Conservation (phyloP, 2,113 vertebrate genomes). For the Melanocharis versteri region DNA sequence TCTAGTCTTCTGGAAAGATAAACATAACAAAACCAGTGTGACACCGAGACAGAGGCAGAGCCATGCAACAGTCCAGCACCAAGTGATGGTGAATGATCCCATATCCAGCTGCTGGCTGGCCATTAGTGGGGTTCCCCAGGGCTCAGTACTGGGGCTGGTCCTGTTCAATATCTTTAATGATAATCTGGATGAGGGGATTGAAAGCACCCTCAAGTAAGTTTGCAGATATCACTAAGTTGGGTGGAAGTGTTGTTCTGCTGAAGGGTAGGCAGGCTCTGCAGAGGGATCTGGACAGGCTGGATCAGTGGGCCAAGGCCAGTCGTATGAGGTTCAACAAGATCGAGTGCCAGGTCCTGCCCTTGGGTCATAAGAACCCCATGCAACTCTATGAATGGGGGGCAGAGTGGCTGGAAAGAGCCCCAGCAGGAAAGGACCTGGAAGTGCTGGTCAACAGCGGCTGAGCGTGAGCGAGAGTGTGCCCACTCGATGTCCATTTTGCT, state of each 20-base stretch:
- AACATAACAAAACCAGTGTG: not conserved
- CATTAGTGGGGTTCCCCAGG: not conserved
- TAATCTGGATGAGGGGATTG: not conserved
- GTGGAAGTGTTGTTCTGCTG: not conserved
- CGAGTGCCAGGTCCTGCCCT: not conserved
- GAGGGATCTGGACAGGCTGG: not conserved
- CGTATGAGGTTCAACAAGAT: not conserved
- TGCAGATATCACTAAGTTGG: accelerated
- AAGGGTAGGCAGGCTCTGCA: not conserved
- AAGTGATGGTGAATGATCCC: not conserved
- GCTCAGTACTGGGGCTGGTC: not conserved
- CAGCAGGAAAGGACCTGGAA: not conserved
- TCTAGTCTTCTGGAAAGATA: not conserved
- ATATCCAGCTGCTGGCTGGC: not conserved
- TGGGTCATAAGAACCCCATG: not conserved
- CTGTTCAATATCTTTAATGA: not conserved
- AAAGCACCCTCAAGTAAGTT: not conserved
- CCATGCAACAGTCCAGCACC: not conserved
- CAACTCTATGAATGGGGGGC: accelerated
- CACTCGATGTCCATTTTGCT: no score
- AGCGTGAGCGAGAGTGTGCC: accelerated
- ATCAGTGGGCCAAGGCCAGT: not conserved
- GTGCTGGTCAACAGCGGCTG: accelerated
- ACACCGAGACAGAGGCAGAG: not conserved
- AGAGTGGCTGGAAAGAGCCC: not conserved